Percentiles rank a stretch among this genome's conserved stretches.
Evolutionary conservation across 1,140 invertebrate species (phyloP).

Genomic region (Zaprionus tsacasi): DNA sequence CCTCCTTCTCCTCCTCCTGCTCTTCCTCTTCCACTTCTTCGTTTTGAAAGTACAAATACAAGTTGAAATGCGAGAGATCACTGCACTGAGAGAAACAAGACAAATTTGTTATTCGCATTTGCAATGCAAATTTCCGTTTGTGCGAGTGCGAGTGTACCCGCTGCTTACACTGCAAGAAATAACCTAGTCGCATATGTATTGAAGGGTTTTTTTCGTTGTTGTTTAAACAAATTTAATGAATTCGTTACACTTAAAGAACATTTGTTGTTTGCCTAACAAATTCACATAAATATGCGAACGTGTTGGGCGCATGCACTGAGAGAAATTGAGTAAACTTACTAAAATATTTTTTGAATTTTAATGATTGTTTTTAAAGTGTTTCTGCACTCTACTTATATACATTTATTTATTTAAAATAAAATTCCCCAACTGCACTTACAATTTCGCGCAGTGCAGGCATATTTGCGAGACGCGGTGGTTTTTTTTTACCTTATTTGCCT

Average conservation of each 20-base stretch:
- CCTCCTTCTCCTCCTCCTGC: not conserved
- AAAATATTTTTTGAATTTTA: not conserved
- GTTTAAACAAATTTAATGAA: not conserved
- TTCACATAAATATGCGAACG: not conserved
- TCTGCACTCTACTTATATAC: no score
- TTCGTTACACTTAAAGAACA: not conserved
- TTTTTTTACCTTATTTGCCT: not conserved
- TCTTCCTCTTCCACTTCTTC: not conserved
- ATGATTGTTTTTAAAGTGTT: not conserved
- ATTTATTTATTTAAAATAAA: no score
- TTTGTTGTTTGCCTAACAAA: not conserved
- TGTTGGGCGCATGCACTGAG: not conserved
- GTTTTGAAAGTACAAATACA: conserved; percentile 17
- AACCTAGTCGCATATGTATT: not conserved
- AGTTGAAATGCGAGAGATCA: conserved; percentile 6
- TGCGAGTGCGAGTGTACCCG: no score
- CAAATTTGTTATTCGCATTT: not conserved
- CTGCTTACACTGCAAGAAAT: not conserved
- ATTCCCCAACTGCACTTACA: no score
- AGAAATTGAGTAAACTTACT: not conserved
- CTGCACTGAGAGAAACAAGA: not conserved
- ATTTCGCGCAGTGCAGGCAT: not conserved
- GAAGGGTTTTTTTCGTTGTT: no score
- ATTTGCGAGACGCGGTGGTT: not conserved
- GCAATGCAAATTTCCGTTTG: not conserved